Conservation (phyloP, 2,888 invertebrate species). For the Strigamia crassipes region DNA sequence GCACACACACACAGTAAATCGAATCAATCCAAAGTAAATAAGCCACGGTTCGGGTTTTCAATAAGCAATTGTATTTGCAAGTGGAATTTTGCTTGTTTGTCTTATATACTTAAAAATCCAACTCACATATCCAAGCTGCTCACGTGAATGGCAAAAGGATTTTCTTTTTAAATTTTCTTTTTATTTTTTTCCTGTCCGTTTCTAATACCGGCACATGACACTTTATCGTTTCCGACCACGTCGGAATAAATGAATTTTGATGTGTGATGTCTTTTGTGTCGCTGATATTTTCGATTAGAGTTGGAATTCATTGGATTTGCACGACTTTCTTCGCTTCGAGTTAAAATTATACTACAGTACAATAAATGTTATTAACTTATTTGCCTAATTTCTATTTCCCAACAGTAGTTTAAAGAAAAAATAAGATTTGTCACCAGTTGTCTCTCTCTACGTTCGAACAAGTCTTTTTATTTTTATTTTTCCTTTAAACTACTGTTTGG, state of each 20-base stretch:
- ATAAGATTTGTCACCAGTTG: too few relatives aligned
- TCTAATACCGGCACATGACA: neutral
- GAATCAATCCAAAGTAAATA: neutral
- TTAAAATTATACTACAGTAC: too few relatives aligned
- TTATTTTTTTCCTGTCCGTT: neutral
- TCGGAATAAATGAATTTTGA: conserved; percentile 12
- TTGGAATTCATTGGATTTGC: too few relatives aligned
- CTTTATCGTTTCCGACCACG: neutral
- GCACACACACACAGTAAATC: neutral
- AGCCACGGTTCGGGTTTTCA: neutral
- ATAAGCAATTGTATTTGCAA: neutral
- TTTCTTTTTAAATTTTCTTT: neutral
- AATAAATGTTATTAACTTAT: too few relatives aligned
- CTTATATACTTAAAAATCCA: neutral
- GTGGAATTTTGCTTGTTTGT: neutral
- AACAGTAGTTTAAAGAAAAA: too few relatives aligned
- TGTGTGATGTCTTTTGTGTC: neutral
- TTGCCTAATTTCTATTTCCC: too few relatives aligned
- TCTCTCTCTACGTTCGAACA: too few relatives aligned
- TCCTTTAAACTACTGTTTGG: too few relatives aligned
- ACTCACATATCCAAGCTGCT: neutral
- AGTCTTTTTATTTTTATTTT: too few relatives aligned
- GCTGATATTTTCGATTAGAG: too few relatives aligned
- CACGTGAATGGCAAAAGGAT: neutral
- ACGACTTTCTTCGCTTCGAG: too few relatives aligned